Evolutionary conservation across 2,888 invertebrate species (phyloP), one percentile per base, ranked within the genome.

Genomic region (Dryocosmus kuriphilus): DNA sequence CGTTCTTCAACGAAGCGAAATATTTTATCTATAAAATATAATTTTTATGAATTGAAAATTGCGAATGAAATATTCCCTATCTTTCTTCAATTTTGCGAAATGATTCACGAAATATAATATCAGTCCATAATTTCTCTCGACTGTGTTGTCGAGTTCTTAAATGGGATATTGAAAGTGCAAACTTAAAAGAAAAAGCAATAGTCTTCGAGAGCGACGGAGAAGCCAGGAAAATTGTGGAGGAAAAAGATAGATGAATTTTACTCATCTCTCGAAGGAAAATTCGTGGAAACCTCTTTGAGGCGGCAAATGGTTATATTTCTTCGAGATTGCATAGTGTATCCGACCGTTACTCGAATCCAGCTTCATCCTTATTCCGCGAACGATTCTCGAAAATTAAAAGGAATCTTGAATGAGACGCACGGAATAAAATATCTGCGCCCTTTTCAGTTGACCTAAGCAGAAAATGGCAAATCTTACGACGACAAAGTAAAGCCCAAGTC

Each of bases 371-470:
- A 27, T 51, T 30, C 19, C 19, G n/a, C 19, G 30, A 71, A 57
- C 27, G 46, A 71, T 71, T 46, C 71, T 24, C 51, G 71, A 19
- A 46, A 71, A 71, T 71, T 71, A 71, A 51, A 71, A 71, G 27
- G 30, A 71, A 71, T 71, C 46, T 19, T 57, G 24, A 24, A 57
- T 57, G 22, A 19, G 27, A 46, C 24, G 71, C 46, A 71, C 27
- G 46, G n/a, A 71, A 71, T 51, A 51, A 67, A 71, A 71, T 51
- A 30, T 51, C 24, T 1, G 41, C 27, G 19, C 41, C 30, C 30
- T 71, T 51, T 71, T 71, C 46, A 51, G 71, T 71, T 71, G 71
- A 71, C 46, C 71, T 71, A 71, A 71, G 71, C 71, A 71, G 71
- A 51, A 71, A 71, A 71, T 51, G 51, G 71, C n/a, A 30, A 71